Base-by-base conservation (phyloP, 2,797 vertebrate species). In the Protonibea diacanthus region DNA sequence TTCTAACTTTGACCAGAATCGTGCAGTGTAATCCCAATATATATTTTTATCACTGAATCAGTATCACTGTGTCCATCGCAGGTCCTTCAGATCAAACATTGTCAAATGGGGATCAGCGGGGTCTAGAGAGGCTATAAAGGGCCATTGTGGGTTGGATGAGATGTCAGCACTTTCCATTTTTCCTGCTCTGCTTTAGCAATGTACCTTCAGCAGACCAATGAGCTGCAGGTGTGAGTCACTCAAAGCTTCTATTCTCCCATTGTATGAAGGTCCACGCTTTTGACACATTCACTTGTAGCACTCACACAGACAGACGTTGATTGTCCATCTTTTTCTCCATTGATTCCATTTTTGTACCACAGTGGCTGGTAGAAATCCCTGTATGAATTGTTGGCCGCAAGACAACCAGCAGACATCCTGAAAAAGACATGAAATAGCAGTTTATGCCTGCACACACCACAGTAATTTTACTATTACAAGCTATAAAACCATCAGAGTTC, bases 141-240 rank as follows among this genome's bases (percentile, higher is more conserved):
- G 49, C 53, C 57, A 71, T 51, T 61, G 69, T 63, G 23, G 29
- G 44, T n/a, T 75, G 23, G n/a, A 53, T 64, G 63, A 68, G 38
- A 55, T 71, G 49, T 67, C 69, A 77, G 74, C 29, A 25, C 23
- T 74, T 80, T 63, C n/a, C 20, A 0, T 48, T 66, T 62, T 51
- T 29, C 7, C 38, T 7, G 21, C 29, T 44, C 44, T 58, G 29
- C 57, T 79, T 69, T 70, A 72, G 17, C 51, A 62, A 13, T 62
- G 49, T 55, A 47, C 55, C 23, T 66, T 83, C 55, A 58, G 63
- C 4, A 0, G 21, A 65, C 58, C 44, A 49, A 75, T 64, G 59
- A 66, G 53, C 76, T 68, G 74, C 76, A 73, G 71, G 81, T 78
- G 60, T 57, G 80, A 84, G 66, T 84, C 71, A 82, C 63, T 77